Conservation (phyloP, 2,113 vertebrate genomes). For the Todiramphus chloris region DNA sequence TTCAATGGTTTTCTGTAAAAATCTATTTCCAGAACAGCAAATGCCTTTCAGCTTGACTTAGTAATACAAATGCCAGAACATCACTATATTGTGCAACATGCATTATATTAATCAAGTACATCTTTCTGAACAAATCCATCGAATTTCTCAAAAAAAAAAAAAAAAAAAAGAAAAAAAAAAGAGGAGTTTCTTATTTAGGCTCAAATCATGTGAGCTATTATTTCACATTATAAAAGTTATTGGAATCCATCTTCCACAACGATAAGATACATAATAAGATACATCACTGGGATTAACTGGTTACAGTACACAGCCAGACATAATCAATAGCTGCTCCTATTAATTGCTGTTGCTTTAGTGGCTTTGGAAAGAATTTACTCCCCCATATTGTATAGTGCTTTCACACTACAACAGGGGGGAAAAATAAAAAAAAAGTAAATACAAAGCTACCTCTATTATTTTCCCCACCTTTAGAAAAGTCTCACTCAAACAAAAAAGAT, state of each 20-base stretch:
- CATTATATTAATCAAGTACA: background rate
- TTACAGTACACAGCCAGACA: background rate
- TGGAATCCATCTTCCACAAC: background rate
- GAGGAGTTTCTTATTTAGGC: background rate
- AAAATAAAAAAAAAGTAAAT: background rate
- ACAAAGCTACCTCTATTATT: background rate
- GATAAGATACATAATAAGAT: background rate
- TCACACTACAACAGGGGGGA: background rate
- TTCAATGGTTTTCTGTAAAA: background rate
- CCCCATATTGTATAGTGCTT: background rate
- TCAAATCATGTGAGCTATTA: background rate
- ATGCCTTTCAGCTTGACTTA: background rate
- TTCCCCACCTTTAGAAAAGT: background rate
- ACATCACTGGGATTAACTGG: background rate
- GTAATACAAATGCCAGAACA: background rate
- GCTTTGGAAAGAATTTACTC: background rate
- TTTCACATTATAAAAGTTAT: background rate
- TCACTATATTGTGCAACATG: background rate
- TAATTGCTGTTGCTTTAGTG: background rate
- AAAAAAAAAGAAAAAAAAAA: too few species aligned
- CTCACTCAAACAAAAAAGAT: background rate
- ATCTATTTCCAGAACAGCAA: background rate
- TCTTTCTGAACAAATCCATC: background rate
- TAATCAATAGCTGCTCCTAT: background rate
- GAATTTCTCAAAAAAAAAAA: background rate